phyloP scores from a whole-genome alignment of 2,888 invertebrate genomes.

The Abrostola tripartita region DNA sequence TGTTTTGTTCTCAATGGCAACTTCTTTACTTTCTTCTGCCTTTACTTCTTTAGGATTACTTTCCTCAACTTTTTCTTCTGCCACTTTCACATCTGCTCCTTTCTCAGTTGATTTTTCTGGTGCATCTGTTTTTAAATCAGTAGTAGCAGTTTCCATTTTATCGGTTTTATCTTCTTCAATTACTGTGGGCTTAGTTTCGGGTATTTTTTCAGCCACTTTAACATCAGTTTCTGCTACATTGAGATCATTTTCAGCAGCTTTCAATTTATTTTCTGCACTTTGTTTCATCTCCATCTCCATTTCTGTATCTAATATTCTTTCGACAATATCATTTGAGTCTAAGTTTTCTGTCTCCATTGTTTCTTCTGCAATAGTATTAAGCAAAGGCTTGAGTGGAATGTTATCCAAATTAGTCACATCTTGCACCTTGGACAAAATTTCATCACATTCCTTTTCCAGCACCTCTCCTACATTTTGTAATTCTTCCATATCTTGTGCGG shows the following conservation, averaged over 20 bases:
- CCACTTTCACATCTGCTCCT: constrained; percentile 43
- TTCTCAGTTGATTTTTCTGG: constrained; percentile 51
- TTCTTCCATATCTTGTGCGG: constrained; percentile 75
- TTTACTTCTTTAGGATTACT: constrained; percentile 46
- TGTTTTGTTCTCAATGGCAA: constrained; percentile 26
- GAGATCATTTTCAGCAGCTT: constrained; percentile 56
- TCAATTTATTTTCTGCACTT: constrained; percentile 48
- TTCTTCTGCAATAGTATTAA: constrained; percentile 79
- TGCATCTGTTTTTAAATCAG: constrained; percentile 23
- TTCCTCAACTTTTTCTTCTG: constrained; percentile 50
- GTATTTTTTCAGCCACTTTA: constrained; percentile 43
- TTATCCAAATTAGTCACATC: constrained; percentile 81
- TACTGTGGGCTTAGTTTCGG: constrained; percentile 52
- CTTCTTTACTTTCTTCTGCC: constrained; percentile 38
- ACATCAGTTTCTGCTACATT: constrained; percentile 56
- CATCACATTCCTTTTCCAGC: constrained; percentile 84
- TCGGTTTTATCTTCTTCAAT: constrained; percentile 37
- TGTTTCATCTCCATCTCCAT: constrained; percentile 77
- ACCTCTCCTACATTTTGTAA: constrained; percentile 80
- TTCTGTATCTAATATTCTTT: constrained; percentile 80
- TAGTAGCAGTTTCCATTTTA: constrained; percentile 33
- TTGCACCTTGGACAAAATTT: constrained; percentile 83
- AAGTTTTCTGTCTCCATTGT: constrained; percentile 77
- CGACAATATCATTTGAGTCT: constrained; percentile 80
- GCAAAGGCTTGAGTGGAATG: constrained; percentile 77